Conservation (phyloP, 2,888 invertebrate genomes). For the Ptilodon capucinus region DNA sequence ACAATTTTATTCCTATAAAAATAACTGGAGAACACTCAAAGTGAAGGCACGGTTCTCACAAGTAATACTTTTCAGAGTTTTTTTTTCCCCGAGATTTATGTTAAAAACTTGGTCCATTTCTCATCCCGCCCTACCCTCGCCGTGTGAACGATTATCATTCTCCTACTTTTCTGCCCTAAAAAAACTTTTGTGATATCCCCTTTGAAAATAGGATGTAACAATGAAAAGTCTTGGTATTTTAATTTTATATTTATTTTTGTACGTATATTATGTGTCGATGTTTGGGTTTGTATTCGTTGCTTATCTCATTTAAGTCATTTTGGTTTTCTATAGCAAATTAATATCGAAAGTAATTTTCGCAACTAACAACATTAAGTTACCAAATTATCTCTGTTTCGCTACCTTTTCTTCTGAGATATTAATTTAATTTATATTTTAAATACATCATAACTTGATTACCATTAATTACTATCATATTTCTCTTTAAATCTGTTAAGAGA, state of each 20-base stretch:
- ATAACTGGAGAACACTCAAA: slow-evolving; percentile 31
- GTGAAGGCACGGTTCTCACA: slow-evolving; percentile 51
- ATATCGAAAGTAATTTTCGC: too few relatives aligned
- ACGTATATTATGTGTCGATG: slow-evolving; percentile 8
- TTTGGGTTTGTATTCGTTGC: background rate
- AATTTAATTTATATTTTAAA: too few relatives aligned
- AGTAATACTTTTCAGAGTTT: slow-evolving; percentile 71
- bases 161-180: slow-evolving; percentile 46
- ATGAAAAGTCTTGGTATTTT: slow-evolving; percentile 31
- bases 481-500: too few relatives aligned
- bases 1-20: slow-evolving; percentile 25
- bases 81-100: slow-evolving; percentile 70
- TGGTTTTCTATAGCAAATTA: background rate
- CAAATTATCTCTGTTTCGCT: too few relatives aligned
- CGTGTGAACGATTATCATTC: slow-evolving; percentile 77
- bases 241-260: slow-evolving; percentile 32
- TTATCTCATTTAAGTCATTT: background rate
- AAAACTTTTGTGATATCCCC: slow-evolving; percentile 47
- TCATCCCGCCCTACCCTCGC: slow-evolving; percentile 63
- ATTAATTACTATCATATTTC: too few relatives aligned
- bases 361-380: too few relatives aligned
- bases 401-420: too few relatives aligned
- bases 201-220: slow-evolving; percentile 33
- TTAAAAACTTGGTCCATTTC: slow-evolving; percentile 76
- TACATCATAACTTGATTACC: too few relatives aligned